Evolutionary conservation across 2,888 invertebrate species (phyloP), one percentile per base, ranked within the genome.

Genomic region (Anoplius nigerrimus): DNA sequence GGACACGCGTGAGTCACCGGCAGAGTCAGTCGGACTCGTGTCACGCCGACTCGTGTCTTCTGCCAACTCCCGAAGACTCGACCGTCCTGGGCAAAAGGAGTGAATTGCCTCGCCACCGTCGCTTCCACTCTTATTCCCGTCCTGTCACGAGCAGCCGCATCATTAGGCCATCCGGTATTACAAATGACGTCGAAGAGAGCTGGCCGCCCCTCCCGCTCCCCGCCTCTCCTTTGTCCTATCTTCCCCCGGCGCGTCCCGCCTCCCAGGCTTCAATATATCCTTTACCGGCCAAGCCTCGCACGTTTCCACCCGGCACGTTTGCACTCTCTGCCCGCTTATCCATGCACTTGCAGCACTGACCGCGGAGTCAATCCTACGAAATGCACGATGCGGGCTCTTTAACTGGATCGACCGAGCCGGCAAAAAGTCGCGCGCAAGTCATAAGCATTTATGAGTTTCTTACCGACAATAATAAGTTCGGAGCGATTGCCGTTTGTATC

Each of bases 71-170:
- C 42, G 42, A 42, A 42, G 13, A 42, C 42, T 6, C 13, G 42
- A 42, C 13, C 8, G 42, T 42, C 6, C 48, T 11, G 1, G 4
- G 34, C 34, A 34, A 34, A 34, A 34, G 11, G 34, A 34, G 34
- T 58, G 76, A 69, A 71, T 71, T 72, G 11, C 48, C 53, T 13
- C 6, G 62, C 71, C 54, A 71, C 71, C 71, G 74, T 67, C 79
- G 69, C 69, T 75, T 73, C 80, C 74, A 80, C 71, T 78, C 76
- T 81, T 77, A 82, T 82, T 79, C 79, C 62, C 74, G 74, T 78
- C 69, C 82, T 79, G 83, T 83, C 84, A 80, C 82, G 82, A 84
- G 76, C 82, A 74, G 76, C 77, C 78, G 81, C 82, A 82, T 83
- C 83, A 84, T 83, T 83, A 83, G 84, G 76, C 78, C 79, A 75